Base-by-base conservation (phyloP, 2,888 invertebrate species). In the Chalcis sispes region DNA sequence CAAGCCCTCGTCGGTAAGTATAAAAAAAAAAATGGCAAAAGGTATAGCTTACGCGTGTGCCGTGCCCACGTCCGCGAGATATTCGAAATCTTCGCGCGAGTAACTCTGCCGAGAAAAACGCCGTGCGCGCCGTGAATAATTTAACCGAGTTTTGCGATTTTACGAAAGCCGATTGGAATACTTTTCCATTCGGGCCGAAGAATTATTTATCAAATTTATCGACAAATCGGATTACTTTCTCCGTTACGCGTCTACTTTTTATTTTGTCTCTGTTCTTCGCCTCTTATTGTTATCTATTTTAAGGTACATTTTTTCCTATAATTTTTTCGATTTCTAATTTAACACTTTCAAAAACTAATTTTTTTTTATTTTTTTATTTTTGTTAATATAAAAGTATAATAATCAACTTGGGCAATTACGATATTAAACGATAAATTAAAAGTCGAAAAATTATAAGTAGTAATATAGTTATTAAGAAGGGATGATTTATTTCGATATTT, bases 111-210 rank as follows among this genome's bases (percentile, higher is more conserved):
- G 46, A 42, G 56, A 27, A n/a, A 67, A 50, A 70, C 18, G 50
- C 23, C n/a, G 56, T 10, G 59, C 52, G 36, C 46, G 27, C 8
- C 27, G n/a, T 52, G 61, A 65, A 67, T 42, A 75, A 70, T 69
- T 70, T 65, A 75, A 48, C 15, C 50, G 61, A 13, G 8, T 20
- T 5, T 7, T 20, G 25, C 4, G 29, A 27, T 66, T 73, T 25
- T 27, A 25, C 15, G 59, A 32, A 20, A 56, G 23, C 25, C 7
- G n/a, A 25, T 8, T 10, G 0, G 8, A 10, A 13, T 66, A 23
- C 20, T 46, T 29, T 56, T 56, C 20, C 23, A n/a, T n/a, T n/a
- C 27, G 29, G n/a, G 13, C 25, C 1, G 32, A 8, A 1, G 62
- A 67, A 61, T 59, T 59, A 23, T 59, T 69, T 58, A 32, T 58